Percentiles rank a stretch among this genome's conserved stretches.
Conservation (phyloP, 2,888 invertebrate genomes). For the Ceraclea dissimilis region DNA sequence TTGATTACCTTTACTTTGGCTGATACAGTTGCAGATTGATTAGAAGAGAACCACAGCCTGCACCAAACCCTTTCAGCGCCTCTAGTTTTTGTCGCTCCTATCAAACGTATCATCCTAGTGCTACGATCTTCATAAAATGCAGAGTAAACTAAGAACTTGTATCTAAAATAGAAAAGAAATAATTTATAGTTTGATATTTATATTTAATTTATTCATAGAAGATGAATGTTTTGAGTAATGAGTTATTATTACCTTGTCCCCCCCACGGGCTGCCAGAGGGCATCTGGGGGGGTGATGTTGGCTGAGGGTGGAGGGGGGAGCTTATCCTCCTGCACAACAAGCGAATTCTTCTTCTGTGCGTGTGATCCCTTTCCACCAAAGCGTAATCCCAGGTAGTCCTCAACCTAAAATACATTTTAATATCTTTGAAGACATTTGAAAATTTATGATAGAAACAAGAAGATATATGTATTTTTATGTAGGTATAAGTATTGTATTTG, state of each 20-base stretch:
- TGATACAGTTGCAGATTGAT: slow-evolving; percentile 59
- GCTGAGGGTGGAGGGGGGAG: slow-evolving; percentile 54
- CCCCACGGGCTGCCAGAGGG: slow-evolving; percentile 70
- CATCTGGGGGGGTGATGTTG: slow-evolving; percentile 62
- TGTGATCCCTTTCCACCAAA: slow-evolving; percentile 32
- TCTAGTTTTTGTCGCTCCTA: slow-evolving; percentile 84
- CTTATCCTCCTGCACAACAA: slow-evolving; percentile 32
- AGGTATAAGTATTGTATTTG: no score
- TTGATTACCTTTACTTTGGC: slow-evolving; percentile 63
- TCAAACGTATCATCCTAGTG: slow-evolving; percentile 63
- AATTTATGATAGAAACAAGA: not conserved
- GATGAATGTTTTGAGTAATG: no score
- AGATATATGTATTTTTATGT: no score
- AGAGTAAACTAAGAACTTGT: slow-evolving; percentile 86
- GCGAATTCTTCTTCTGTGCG: slow-evolving; percentile 26
- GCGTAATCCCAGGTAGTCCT: slow-evolving; percentile 42
- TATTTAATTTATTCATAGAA: no score
- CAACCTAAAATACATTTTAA: slow-evolving; percentile 34
- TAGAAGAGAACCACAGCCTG: slow-evolving; percentile 63
- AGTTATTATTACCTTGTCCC: slow-evolving; percentile 53
- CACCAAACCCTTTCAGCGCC: slow-evolving; percentile 77
- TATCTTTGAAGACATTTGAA: no score
- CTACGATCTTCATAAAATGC: slow-evolving; percentile 78
- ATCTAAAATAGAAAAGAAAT: slow-evolving; percentile 45
- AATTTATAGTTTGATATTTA: no score